Evolutionary conservation across 2,113 vertebrate genomes (phyloP).

Genomic region (Monarcha castaneiventris): DNA sequence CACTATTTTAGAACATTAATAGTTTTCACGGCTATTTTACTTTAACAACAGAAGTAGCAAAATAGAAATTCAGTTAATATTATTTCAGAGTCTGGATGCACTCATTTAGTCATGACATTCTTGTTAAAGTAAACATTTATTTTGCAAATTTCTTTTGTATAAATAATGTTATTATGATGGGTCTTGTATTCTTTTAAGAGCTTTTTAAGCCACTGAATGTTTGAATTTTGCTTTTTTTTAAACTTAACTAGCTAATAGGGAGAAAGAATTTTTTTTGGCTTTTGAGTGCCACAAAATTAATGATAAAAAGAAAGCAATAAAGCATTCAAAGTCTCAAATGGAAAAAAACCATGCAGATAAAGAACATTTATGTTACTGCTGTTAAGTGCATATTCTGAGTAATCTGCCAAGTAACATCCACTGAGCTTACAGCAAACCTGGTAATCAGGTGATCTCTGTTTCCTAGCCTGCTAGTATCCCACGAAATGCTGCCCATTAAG

Average conservation of each 20-base stretch:
- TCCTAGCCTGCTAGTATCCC: not conserved
- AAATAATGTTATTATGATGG: not conserved
- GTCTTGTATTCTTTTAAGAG: not conserved
- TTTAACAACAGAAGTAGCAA: not conserved
- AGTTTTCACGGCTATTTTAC: not conserved
- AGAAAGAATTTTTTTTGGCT: not conserved
- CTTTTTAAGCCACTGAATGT: not conserved
- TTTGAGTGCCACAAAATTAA: not conserved
- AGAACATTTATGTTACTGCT: not conserved
- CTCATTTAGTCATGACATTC: not conserved
- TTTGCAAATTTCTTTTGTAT: not conserved
- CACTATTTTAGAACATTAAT: not conserved
- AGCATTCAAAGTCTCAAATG: not conserved
- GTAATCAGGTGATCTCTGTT: not conserved
- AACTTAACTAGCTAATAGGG: fast-evolving
- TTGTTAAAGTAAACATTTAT: not conserved
- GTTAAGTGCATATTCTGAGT: not conserved
- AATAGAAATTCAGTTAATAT: not conserved
- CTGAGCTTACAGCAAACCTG: not conserved
- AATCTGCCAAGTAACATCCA: not conserved
- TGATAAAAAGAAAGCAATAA: not conserved
- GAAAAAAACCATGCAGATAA: not conserved
- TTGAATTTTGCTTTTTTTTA: not conserved
- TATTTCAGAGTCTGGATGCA: not conserved
- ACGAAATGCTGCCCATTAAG: not conserved